A percentile compares a stretch with the other conserved stretches of the same genome.
These are phyloP conservation scores for Conger conger DNA, from an alignment of 2,113 vertebrate species.

Conservation along the genomic window DNA sequence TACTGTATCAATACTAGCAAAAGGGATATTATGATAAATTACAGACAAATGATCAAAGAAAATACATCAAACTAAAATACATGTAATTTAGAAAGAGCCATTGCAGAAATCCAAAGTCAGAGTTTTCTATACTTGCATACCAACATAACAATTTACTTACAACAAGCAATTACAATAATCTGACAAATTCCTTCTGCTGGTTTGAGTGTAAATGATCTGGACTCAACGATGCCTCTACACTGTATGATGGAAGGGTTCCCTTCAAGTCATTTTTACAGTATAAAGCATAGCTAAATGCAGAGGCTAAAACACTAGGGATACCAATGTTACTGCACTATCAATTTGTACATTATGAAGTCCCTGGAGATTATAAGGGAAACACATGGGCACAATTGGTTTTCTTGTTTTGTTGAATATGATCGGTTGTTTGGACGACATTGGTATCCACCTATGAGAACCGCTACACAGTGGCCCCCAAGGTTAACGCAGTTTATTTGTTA, in stretches of 20 bases:
- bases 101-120: too few species aligned
- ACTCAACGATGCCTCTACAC: conserved; percentile 53
- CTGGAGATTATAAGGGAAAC: not conserved
- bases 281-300: too few species aligned
- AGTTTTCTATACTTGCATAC: conserved; percentile 27
- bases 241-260: conserved; percentile 21
- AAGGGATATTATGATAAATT: not conserved
- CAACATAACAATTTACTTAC: conserved; percentile 47
- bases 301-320: too few species aligned
- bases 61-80: not conserved
- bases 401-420: not conserved
- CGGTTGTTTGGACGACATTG: not conserved
- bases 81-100: too few species aligned
- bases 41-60: not conserved
- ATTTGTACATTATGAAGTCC: not conserved
- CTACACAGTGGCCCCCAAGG: too few species aligned
- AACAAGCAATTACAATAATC: conserved; percentile 50
- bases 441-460: not conserved
- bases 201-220: conserved; percentile 43
- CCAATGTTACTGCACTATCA: too few species aligned
- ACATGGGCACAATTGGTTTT: not conserved
- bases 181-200: conserved; percentile 43
- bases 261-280: too few species aligned
- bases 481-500: not conserved
- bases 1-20: too few species aligned